Evolutionary conservation across 2,888 invertebrate genomes (phyloP).

Genomic region (Lacanobia oleracea): DNA sequence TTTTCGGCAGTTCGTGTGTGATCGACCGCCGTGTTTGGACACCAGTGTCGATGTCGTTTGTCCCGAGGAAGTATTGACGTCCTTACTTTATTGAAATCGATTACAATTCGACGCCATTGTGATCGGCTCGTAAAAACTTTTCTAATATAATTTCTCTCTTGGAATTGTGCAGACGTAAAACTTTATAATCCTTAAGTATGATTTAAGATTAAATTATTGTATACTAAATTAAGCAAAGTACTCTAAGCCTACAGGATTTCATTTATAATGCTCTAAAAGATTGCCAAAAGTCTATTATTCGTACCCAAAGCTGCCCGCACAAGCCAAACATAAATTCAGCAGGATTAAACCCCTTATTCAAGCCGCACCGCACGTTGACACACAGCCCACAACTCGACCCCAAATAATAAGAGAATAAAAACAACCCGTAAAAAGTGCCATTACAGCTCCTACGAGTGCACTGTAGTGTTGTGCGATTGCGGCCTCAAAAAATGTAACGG

Average conservation of each 20-base stretch:
- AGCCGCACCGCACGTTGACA: conserved; percentile 38
- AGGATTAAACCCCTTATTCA: conserved; percentile 33
- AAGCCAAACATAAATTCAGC: conserved; percentile 35
- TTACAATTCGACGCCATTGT: conserved; percentile 18
- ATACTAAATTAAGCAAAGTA: neutral
- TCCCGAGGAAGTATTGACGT: conserved; percentile 6
- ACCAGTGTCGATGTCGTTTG: neutral
- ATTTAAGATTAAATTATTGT: conserved; percentile 18
- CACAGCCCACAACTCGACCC: conserved; percentile 43
- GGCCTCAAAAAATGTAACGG: conserved; percentile 51
- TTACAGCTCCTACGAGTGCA: conserved; percentile 51
- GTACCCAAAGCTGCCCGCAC: conserved; percentile 22
- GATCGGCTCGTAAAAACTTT: conserved; percentile 21
- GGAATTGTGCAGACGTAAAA: conserved; percentile 9
- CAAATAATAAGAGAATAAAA: conserved; percentile 54
- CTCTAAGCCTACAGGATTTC: neutral
- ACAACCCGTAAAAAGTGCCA: conserved; percentile 47
- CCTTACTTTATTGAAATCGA: conserved; percentile 34
- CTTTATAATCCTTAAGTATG: conserved; percentile 11
- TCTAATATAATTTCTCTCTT: conserved; percentile 15
- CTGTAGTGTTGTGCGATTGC: conserved; percentile 48
- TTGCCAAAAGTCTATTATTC: conserved; percentile 13
- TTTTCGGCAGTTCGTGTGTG: conserved; percentile 41
- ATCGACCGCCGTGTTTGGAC: conserved; percentile 31
- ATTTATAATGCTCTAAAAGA: conserved; percentile 28